Evolutionary conservation across 23 tunicate species (phyloP), one percentile per base, ranked within the genome.

Genomic region (Aplidium turbinatum): DNA sequence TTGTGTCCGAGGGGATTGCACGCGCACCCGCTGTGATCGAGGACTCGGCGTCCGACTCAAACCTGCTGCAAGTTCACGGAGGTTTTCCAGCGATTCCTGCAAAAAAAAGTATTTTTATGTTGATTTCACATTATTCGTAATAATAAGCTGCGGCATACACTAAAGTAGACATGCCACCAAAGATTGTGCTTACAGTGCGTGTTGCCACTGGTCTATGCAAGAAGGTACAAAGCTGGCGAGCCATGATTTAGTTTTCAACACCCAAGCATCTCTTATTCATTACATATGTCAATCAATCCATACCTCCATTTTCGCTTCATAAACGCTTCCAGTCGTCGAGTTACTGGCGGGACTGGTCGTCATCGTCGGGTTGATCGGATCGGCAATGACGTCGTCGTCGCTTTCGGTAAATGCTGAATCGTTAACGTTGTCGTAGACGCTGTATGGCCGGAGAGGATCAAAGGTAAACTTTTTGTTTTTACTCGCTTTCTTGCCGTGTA

Each of bases 41-140:
- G 78, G 78, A 27, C 58, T 69, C 1, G 85, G 85, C 24, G 76
- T 40, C 34, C 58, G 48, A 42, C 63, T 50, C 38, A 80, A 56
- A 46, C 85, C 53, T 29, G 85, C 85, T 3, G 77, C 75, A 25
- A 80, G 45, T 35, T 80, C 85, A 23, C 85, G 85, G 36, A 80
- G 75, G 33, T 80, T 80, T 55, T 80, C 85, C 32, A 80, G 58
- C 26, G 85, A 68, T 57, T 80, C 85, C 85, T 80, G 58, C 21
- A 79, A 38, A 52, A 21, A 36, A 57, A 76, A 24, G 16, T 16
- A 9, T 42, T 16, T 42, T 42, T 42, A 42, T 42, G 50, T 42
- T 42, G 50, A 9, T 42, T 42, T 9, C 16, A 9, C 16, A 16
- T 42, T 42, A 42, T 9, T 42, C 11, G 16, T 9, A 42, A 11